phyloP scores from a whole-genome alignment of 1,140 invertebrate genomes.

The Zaprionus taronus region DNA sequence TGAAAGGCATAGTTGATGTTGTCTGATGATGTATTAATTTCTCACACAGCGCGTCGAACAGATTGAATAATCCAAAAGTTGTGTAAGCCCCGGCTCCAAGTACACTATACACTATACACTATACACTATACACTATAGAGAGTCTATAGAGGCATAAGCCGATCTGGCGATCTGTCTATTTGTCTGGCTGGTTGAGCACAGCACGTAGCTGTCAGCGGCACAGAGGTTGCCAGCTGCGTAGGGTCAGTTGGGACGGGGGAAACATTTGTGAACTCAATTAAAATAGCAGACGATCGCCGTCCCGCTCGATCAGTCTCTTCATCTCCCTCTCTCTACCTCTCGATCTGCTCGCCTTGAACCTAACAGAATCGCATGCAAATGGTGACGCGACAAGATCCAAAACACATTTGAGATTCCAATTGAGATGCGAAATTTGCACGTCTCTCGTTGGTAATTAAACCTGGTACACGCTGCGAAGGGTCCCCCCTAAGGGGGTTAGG shows the following conservation, averaged over 20 bases:
- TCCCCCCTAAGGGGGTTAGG: background rate
- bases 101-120: background rate
- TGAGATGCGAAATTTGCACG: slow-evolving; percentile 55
- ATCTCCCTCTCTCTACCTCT: background rate
- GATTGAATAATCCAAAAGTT: slow-evolving; percentile 70
- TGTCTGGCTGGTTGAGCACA: slow-evolving; percentile 38
- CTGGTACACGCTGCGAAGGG: slow-evolving; percentile 40
- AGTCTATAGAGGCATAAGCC: background rate
- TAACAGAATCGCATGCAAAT: slow-evolving; percentile 58
- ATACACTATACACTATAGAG: background rate
- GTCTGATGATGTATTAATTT: slow-evolving; percentile 77
- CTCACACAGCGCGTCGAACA: slow-evolving; percentile 70
- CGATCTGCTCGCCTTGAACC: background rate
- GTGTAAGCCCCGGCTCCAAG: slow-evolving; percentile 14
- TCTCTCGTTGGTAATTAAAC: slow-evolving; percentile 67
- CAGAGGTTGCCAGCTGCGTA: slow-evolving; percentile 56
- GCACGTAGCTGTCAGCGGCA: slow-evolving; percentile 73
- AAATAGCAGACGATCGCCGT: slow-evolving; percentile 68
- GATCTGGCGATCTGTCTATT: slow-evolving; percentile 26
- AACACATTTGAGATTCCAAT: slow-evolving; percentile 53
- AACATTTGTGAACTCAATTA: slow-evolving; percentile 80
- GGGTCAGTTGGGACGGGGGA: slow-evolving; percentile 32
- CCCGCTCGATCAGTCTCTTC: background rate
- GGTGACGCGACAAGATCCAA: slow-evolving; percentile 51
- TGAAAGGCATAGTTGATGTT: slow-evolving; percentile 54